Evolutionary conservation across 2,113 vertebrate species (phyloP), one percentile per base, ranked within the genome.

Genomic region (Ellobius talpinus): DNA sequence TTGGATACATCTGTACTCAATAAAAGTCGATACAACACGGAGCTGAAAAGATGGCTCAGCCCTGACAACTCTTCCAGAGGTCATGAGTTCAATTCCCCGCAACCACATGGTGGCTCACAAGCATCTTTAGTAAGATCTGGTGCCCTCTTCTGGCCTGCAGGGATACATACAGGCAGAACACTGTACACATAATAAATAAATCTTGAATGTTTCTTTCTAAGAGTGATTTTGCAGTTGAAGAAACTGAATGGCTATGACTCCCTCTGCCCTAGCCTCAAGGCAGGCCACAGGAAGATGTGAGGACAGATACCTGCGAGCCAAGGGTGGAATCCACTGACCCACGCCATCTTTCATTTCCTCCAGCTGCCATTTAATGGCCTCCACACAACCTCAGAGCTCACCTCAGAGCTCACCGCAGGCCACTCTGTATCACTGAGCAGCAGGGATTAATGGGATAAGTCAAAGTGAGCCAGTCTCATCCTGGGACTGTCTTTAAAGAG

Each of bases 371-470:
- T 95, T 72, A 68, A 78, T 91, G 91, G 94, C 94, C 39, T 11
- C 95, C 77, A 45, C 72, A 93, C 47, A 85, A 47, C 14, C 93
- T 50, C 47, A 42, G 91, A 93, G 98, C 91, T 92, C 45, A 47
- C 14, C 93, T 50, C 47, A 42, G 91, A 93, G 98, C 91, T 92
- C 45, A 4, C 94, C 95, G 73, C 94, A 95, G 91, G 92, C 73
- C 58, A 81, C 42, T 89, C 94, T 89, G 91, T 55, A 87, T 77
- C 10, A n/a, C 95, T 11, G 76, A 96, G 86, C 73, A 76, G 68
- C 47, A 9, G 1, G 8, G 90, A 68, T 90, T 95, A 98, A 97
- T 58, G 86, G 77, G 90, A 97, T 92, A 96, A 96, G 94, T 94
- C 95, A 97, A 87, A 95, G 68, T 0, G 36, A 39, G 24, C 76